Evolutionary conservation across 2,797 vertebrate genomes (phyloP).

Genomic region (Pampus argenteus): DNA sequence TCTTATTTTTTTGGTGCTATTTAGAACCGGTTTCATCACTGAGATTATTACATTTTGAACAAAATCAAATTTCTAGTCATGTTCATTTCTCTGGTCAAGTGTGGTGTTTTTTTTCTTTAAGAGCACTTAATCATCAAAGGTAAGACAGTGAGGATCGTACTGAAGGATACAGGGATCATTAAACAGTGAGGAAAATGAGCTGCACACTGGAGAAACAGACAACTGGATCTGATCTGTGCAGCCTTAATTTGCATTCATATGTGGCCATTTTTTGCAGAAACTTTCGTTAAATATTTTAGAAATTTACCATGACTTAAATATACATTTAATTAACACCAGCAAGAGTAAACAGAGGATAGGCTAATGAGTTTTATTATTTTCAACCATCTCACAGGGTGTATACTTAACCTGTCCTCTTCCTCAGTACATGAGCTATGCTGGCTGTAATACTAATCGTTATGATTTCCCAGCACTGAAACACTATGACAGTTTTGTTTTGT

Average conservation of each 20-base stretch:
- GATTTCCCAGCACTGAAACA: slow-evolving; percentile 51
- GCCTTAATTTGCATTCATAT: neutral
- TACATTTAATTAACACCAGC: slow-evolving; percentile 26
- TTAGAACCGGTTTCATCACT: neutral
- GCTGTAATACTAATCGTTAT: slow-evolving; percentile 65
- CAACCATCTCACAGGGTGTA: slow-evolving; percentile 44
- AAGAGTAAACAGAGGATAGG: slow-evolving; percentile 51
- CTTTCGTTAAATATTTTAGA: slow-evolving; percentile 27
- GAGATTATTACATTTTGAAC: neutral
- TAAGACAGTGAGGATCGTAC: slow-evolving; percentile 5
- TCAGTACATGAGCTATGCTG: slow-evolving; percentile 27
- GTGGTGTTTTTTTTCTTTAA: slow-evolving; percentile 4
- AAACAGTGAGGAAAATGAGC: slow-evolving; percentile 18
- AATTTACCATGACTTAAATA: slow-evolving; percentile 35
- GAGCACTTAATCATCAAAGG: neutral
- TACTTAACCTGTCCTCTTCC: slow-evolving; percentile 65
- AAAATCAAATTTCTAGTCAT: neutral
- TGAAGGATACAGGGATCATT: slow-evolving; percentile 19
- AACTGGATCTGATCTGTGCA: slow-evolving; percentile 1
- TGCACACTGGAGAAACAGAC: neutral
- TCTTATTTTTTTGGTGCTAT: neutral
- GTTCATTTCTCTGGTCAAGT: neutral
- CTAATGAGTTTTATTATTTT: slow-evolving; percentile 66
- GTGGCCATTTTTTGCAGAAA: slow-evolving; percentile 18
- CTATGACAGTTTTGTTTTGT: slow-evolving; percentile 11